phyloP scores from a whole-genome alignment of 30 jellyfish, hydroid and myxozoan genomes.

The Catostylus mosaicus region DNA sequence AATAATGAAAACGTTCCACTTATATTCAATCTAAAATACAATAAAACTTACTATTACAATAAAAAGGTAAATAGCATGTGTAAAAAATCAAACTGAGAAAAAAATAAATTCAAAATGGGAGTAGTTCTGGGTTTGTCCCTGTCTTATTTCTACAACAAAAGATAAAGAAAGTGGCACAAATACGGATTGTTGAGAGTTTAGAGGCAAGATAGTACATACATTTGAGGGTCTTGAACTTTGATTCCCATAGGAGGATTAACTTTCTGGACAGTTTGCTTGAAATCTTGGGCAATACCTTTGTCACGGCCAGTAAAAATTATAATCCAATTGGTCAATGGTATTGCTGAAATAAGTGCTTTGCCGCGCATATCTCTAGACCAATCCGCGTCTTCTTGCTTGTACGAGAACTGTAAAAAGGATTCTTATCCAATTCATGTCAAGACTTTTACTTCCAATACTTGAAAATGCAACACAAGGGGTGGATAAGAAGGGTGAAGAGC shows the following conservation, averaged over 20 bases:
- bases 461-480: too few species aligned
- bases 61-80: too few species aligned
- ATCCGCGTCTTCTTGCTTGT: constrained; percentile 86
- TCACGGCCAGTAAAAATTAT: constrained; percentile 74
- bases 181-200: too few species aligned
- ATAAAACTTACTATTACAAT: too few species aligned
- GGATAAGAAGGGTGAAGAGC: too few species aligned
- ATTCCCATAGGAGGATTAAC: constrained; percentile 97
- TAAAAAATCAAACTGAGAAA: too few species aligned
- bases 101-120: too few species aligned
- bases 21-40: neutral
- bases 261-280: constrained; percentile 67
- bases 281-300: constrained; percentile 80
- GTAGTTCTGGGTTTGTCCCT: too few species aligned
- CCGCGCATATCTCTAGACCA: constrained; percentile 97
- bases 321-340: constrained; percentile 71
- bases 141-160: neutral
- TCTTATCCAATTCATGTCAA: neutral
- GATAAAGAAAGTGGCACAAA: neutral
- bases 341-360: constrained; percentile 57
- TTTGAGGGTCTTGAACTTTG: constrained; percentile 63
- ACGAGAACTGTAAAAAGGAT: constrained; percentile 42
- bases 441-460: too few species aligned
- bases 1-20: too few species aligned
- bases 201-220: too few species aligned